A percentile compares a stretch with the other conserved stretches of the same genome.
These are phyloP conservation scores for Nesoenas mayeri DNA, from an alignment of 2,113 vertebrate species.

Conservation along the genomic window DNA sequence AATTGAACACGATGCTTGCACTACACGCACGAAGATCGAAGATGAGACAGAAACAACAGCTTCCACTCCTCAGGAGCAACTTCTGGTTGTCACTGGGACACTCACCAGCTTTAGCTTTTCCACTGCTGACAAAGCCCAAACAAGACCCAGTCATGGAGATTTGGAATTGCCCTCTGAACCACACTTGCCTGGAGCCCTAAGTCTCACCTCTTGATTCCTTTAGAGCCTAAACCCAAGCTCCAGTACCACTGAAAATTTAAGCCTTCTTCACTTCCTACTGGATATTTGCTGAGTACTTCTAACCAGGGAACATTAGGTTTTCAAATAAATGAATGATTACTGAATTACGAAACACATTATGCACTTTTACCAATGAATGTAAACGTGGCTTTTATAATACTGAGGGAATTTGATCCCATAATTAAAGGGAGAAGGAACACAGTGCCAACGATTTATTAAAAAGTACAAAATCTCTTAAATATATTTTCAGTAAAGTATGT, in stretches of 20 bases:
- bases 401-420: neutral
- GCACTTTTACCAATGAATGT: neutral
- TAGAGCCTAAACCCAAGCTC: neutral
- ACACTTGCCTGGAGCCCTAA: neutral
- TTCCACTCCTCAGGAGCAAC: neutral
- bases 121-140: neutral
- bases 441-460: neutral
- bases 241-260: neutral
- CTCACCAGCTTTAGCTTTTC: neutral
- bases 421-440: neutral
- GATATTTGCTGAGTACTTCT: neutral
- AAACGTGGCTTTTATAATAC: neutral
- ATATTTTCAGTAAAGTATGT: neutral
- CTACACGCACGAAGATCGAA: fast-evolving
- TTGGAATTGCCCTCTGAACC: neutral
- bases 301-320: neutral
- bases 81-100: neutral
- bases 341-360: neutral
- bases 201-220: neutral
- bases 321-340: neutral
- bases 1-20: neutral
- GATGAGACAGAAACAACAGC: neutral
- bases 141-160: neutral
- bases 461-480: neutral
- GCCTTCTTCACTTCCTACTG: neutral